Percentiles rank a stretch among this genome's conserved stretches.
phyloP scores from a whole-genome alignment of 2,113 vertebrate species.

The Hydrochoerus hydrochaeris region DNA sequence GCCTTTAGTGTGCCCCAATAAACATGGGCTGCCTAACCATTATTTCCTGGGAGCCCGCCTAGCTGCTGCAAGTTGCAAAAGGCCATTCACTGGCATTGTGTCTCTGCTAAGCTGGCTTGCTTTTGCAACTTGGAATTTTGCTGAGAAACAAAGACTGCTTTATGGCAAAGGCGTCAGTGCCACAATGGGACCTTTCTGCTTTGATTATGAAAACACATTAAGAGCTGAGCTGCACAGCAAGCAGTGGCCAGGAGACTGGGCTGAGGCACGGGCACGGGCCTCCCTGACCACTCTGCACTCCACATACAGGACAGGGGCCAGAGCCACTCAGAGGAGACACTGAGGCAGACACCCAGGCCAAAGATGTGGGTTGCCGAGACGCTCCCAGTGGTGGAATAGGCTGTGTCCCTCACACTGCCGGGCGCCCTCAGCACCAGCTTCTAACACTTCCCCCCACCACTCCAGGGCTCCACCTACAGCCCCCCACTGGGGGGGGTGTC shows the following conservation, averaged over 20 bases:
- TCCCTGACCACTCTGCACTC: neutral
- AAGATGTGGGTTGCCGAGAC: neutral
- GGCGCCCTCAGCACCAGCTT: neutral
- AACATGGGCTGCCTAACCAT: neutral
- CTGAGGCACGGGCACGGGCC: neutral
- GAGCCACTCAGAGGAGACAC: neutral
- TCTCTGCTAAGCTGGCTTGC: constrained; percentile 73
- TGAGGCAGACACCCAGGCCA: neutral
- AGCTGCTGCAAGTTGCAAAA: constrained; percentile 12
- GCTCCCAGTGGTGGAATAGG: neutral
- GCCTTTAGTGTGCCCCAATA: neutral
- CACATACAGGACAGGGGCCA: neutral
- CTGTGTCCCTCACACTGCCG: neutral
- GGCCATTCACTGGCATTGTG: constrained; percentile 66
- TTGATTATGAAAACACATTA: constrained; percentile 77
- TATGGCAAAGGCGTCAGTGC: constrained; percentile 59
- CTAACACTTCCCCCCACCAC: neutral
- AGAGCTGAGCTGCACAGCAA: constrained; percentile 67
- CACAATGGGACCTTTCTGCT: constrained; percentile 80
- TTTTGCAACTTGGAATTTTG: constrained; percentile 76
- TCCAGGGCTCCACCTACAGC: neutral
- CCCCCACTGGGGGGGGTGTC: neutral
- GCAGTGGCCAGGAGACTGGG: neutral
- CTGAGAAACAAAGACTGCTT: constrained; percentile 77
- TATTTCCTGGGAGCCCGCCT: neutral